A percentile compares a stretch with the other conserved stretches of the same genome.
Conservation (phyloP, 2,888 invertebrate genomes). For the Clostera curtula region DNA sequence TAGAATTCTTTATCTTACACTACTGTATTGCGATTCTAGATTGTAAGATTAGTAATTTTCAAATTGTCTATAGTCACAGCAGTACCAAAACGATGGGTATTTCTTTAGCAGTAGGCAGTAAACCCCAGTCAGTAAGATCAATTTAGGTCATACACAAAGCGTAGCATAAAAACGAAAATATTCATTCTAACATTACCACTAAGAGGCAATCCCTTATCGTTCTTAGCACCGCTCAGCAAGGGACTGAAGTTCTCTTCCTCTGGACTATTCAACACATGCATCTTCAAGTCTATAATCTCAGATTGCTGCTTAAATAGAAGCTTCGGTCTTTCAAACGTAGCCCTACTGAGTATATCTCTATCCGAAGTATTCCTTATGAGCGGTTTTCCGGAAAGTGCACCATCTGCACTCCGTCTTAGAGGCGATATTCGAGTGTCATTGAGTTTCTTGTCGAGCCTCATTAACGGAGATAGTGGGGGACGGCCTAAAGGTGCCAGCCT, state of each 20-base stretch:
- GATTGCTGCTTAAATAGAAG: conserved; percentile 60
- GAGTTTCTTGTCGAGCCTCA: conserved; percentile 53
- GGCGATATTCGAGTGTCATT: conserved; percentile 56
- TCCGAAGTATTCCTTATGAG: conserved; percentile 48
- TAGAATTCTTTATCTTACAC: no score
- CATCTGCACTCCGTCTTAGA: conserved; percentile 51
- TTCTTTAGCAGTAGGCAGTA: no score
- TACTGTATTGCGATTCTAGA: no score
- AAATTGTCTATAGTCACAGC: no score
- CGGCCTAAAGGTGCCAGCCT: conserved; percentile 51
- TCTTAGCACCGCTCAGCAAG: conserved; percentile 38
- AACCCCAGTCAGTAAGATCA: no score
- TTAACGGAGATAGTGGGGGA: conserved; percentile 51
- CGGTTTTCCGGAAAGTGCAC: conserved; percentile 44
- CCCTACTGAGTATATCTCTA: conserved; percentile 42
- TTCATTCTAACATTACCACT: conserved; percentile 44
- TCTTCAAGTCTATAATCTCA: conserved; percentile 64
- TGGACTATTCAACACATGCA: conserved; percentile 53
- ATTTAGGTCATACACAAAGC: conserved; percentile 1
- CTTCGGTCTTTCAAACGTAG: conserved; percentile 54
- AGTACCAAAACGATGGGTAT: no score
- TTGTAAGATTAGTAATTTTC: no score
- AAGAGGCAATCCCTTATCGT: conserved; percentile 63
- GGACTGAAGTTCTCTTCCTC: conserved; percentile 54
- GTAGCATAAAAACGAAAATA: not conserved